A percentile compares a stretch with the other conserved stretches of the same genome.
phyloP scores from a whole-genome alignment of 2,113 vertebrate species.

The Phrynosoma platyrhinos region DNA sequence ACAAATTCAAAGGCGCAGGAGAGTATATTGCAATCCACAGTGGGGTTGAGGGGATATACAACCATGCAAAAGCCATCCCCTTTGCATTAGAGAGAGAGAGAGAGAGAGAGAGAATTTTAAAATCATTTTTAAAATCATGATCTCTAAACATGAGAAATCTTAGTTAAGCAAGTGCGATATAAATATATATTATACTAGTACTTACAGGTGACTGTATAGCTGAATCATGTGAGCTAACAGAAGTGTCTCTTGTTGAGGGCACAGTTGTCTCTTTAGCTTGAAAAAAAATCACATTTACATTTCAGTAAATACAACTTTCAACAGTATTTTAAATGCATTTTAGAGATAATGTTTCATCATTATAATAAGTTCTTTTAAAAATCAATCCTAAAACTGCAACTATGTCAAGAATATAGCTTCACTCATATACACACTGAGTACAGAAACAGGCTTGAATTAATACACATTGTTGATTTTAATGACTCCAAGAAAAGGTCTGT shows the following conservation, averaged over 20 bases:
- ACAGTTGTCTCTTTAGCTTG: constrained; percentile 74
- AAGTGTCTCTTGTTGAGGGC: constrained; percentile 67
- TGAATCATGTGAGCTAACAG: constrained; percentile 69
- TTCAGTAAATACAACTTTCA: constrained; percentile 22
- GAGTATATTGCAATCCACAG: background rate
- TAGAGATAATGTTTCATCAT: constrained; percentile 16
- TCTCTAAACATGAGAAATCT: background rate
- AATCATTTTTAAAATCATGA: background rate
- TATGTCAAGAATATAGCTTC: background rate
- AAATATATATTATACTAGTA: constrained; percentile 33
- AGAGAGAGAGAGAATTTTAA: background rate
- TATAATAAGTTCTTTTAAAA: constrained; percentile 33
- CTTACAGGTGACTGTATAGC: constrained; percentile 75
- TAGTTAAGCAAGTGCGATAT: background rate
- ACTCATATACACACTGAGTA: background rate
- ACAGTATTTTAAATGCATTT: constrained; percentile 12
- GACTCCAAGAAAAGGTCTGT: background rate
- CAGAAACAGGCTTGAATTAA: background rate
- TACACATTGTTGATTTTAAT: background rate
- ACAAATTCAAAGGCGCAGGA: background rate
- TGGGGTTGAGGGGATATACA: background rate
- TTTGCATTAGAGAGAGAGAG: background rate
- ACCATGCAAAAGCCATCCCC: background rate
- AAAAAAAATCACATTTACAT: constrained; percentile 53
- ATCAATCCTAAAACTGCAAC: constrained; percentile 25